Evolutionary conservation across 53 echinoderm and acorn worm genomes (phyloP), one percentile per base, ranked within the genome.

Genomic region (Henricia sp.): DNA sequence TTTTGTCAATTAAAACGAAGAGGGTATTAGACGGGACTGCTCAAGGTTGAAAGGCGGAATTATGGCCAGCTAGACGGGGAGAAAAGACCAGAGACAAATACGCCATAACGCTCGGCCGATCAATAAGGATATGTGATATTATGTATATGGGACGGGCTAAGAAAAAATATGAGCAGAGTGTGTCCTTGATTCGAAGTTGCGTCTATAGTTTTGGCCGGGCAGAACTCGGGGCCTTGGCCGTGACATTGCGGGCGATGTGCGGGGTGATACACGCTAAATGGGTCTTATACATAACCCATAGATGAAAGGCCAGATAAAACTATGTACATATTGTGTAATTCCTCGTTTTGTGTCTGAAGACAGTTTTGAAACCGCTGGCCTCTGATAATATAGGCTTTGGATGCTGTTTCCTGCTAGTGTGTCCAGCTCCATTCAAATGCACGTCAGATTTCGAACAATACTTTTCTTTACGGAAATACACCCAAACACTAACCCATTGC

Each of bases 71-170:
- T 24, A 56, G n/a, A 20, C 24, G 24, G 27, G 24, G 56, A 56
- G 13, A 19, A 29, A 34, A 30, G 25, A n/a, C n/a, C n/a, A 12
- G 25, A 60, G 14, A 43, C 28, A 33, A 64, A 21, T 57, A 11
- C 35, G 38, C 50, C 64, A 80, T 72, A 46, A 64, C 64, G 64
- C 20, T 32, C 64, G 32, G 33, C 63, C 14, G 42, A 39, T 26
- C 65, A 34, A 80, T 80, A 32, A 80, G 14, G 30, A 42, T 77
- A 77, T 77, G n/a, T n/a, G 80, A 80, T 80, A 80, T 73, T 73
- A 73, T 80, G 80, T 39, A 80, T 80, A 46, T 64, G 64, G 80
- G 80, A 20, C 80, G 36, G 25, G 29, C 17, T 71, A 25, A 71
- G 20, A 55, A 21, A 55, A 55, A 37, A 56, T 59, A 60, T 60